These are phyloP conservation scores for Leptestheria dahalacensis DNA, from an alignment of 1,140 invertebrate species.

Conservation along the genomic window DNA sequence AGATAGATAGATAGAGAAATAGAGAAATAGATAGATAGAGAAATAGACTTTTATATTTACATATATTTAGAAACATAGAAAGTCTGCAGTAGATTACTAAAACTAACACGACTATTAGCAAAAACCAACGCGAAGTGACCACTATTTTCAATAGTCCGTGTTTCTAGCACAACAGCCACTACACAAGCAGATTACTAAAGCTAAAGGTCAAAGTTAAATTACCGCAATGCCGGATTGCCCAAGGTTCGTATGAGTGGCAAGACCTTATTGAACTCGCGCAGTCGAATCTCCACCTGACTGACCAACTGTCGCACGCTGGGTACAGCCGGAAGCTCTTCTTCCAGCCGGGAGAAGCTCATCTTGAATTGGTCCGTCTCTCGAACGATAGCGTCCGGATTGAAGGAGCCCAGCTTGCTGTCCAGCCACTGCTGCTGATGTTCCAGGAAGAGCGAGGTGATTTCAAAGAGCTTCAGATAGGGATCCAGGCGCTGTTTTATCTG, in stretches of 20 bases:
- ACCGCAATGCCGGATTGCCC: conserved; percentile 73
- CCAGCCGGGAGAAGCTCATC: conserved; percentile 43
- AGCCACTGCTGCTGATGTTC: conserved; percentile 70
- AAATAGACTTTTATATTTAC: too few relatives aligned
- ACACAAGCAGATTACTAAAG: too few relatives aligned
- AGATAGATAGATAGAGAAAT: too few relatives aligned
- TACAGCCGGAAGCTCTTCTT: conserved; percentile 8
- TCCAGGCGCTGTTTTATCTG: conserved; percentile 7
- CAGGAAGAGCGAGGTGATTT: conserved; percentile 70
- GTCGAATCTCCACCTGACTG: conserved; percentile 5
- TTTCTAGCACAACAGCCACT: too few relatives aligned
- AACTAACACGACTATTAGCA: too few relatives aligned
- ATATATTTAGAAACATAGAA: too few relatives aligned
- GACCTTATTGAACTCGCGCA: conserved; percentile 13
- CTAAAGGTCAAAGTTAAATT: too few relatives aligned
- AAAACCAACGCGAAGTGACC: too few relatives aligned
- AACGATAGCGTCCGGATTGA: conserved; percentile 76
- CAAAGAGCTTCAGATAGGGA: conserved; percentile 80
- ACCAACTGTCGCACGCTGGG: conserved; percentile 5
- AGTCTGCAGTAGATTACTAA: too few relatives aligned
- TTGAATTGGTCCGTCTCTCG: conserved; percentile 68
- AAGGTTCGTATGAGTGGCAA: conserved; percentile 72
- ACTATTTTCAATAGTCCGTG: too few relatives aligned
- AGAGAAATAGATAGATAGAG: too few relatives aligned
- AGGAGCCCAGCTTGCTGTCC: conserved; percentile 59